phyloP scores from a whole-genome alignment of 2,888 invertebrate genomes.

The Aphrophora alni region DNA sequence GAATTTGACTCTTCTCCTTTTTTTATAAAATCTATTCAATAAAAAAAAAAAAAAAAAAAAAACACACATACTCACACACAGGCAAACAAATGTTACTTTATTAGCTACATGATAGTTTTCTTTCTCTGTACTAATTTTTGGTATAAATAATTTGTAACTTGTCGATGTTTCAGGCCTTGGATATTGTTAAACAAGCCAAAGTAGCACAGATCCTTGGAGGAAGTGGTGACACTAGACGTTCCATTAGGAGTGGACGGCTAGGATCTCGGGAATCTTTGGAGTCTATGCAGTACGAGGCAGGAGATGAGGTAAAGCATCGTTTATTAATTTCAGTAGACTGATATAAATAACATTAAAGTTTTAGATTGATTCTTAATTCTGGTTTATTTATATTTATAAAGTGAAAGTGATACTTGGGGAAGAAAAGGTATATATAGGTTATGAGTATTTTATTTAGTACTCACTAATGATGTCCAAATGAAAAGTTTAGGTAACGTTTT shows the following conservation, averaged over 20 bases:
- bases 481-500: too few relatives aligned
- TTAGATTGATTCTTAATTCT: conserved; percentile 9
- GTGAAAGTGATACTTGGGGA: too few relatives aligned
- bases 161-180: conserved; percentile 71
- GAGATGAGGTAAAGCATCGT: conserved; percentile 71
- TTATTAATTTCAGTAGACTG: conserved; percentile 48
- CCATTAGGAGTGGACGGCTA: conserved; percentile 60
- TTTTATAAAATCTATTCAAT: too few relatives aligned
- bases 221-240: conserved; percentile 49
- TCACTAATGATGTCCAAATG: too few relatives aligned
- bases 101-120: too few relatives aligned
- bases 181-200: conserved; percentile 92
- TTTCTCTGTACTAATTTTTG: too few relatives aligned
- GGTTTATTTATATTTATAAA: background rate
- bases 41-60: too few relatives aligned
- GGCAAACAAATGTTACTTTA: too few relatives aligned
- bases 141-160: background rate
- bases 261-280: conserved; percentile 76
- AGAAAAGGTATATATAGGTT: too few relatives aligned
- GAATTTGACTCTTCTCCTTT: too few relatives aligned
- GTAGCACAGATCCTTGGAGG: conserved; percentile 70
- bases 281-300: conserved; percentile 69
- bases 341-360: conserved; percentile 34
- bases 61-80: too few relatives aligned
- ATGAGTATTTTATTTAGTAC: too few relatives aligned